Evolutionary conservation across 2,113 vertebrate genomes (phyloP).

Genomic region (Oncorhynchus masou): DNA sequence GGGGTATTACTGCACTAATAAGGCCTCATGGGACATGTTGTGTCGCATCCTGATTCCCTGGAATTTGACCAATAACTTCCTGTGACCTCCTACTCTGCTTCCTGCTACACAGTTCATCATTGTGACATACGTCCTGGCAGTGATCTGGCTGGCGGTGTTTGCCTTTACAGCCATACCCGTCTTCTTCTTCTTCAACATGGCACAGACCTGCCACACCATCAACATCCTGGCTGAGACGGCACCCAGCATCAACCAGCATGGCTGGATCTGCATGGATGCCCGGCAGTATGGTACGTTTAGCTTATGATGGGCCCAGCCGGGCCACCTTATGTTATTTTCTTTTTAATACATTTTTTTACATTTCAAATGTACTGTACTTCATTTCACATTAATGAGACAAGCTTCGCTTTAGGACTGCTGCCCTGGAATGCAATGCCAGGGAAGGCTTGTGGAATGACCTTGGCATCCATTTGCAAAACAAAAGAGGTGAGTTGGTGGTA

Average conservation of each 20-base stretch:
- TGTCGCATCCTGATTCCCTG: background rate
- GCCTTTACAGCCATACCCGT: slow-evolving; percentile 90
- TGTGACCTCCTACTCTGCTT: slow-evolving; percentile 49
- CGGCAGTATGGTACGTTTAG: slow-evolving; percentile 86
- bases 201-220: slow-evolving; percentile 91
- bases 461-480: slow-evolving; percentile 93
- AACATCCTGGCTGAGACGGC: slow-evolving; percentile 89
- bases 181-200: slow-evolving; percentile 96
- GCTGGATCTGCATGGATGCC: slow-evolving; percentile 89
- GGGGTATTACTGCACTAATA: slow-evolving; percentile 21
- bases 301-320: no score
- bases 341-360: background rate
- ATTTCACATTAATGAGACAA: background rate
- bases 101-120: slow-evolving; percentile 87
- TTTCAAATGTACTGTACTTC: background rate
- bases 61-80: background rate
- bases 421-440: slow-evolving; percentile 95
- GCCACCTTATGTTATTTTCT: background rate
- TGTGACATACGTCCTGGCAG: slow-evolving; percentile 88
- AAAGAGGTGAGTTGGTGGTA: slow-evolving; percentile 80
- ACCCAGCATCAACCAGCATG: slow-evolving; percentile 78
- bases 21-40: slow-evolving; percentile 18
- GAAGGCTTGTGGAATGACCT: slow-evolving; percentile 88
- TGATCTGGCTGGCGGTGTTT: slow-evolving; percentile 92
- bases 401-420: slow-evolving; percentile 80